A percentile compares a stretch with the other conserved stretches of the same genome.
Conservation (phyloP, 2,797 vertebrate species). For the Tamandua tetradactyla region DNA sequence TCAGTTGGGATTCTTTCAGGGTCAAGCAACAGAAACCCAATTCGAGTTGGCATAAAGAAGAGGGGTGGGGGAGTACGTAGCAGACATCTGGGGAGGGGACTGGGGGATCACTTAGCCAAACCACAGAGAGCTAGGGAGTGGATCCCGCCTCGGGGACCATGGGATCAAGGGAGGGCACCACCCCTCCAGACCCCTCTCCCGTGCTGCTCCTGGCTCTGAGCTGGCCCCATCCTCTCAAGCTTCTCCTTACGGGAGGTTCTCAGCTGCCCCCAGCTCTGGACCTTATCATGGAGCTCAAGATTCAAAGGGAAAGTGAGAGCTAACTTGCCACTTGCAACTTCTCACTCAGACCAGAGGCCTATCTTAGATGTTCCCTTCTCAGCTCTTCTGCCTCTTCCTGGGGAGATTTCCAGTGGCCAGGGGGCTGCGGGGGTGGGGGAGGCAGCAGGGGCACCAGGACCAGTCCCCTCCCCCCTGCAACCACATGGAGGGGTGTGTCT, state of each 20-base stretch:
- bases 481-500: no score
- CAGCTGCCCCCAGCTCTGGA: background rate
- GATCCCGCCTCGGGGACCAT: background rate
- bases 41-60: background rate
- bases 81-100: background rate
- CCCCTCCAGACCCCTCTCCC: fast-evolving
- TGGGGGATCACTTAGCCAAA: background rate
- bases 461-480: background rate
- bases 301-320: no score
- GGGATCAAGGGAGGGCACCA: background rate
- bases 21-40: background rate
- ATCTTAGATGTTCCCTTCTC: background rate
- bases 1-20: background rate
- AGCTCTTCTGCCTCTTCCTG: background rate
- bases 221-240: no score
- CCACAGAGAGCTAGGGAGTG: background rate
- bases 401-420: background rate
- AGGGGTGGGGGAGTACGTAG: no score
- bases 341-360: no score
- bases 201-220: background rate
- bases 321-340: fast-evolving
- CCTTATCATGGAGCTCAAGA: background rate
- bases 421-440: background rate
- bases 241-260: no score
- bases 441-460: background rate